Evolutionary conservation across 1,140 invertebrate species (phyloP).

Genomic region (Pemphigus obesinymphae): DNA sequence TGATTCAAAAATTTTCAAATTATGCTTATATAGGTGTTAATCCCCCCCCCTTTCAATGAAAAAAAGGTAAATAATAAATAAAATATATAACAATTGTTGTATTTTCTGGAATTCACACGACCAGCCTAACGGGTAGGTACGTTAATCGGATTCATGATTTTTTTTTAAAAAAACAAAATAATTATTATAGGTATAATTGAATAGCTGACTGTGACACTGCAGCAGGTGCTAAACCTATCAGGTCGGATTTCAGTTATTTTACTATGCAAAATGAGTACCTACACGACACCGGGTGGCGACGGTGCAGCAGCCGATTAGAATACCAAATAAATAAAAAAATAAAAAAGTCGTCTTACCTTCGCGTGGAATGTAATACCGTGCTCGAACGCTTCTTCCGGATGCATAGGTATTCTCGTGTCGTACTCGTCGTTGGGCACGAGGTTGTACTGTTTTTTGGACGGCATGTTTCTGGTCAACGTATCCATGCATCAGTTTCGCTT

Average conservation of each 20-base stretch:
- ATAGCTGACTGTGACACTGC: too few species aligned
- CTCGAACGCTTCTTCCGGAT: constrained; percentile 93
- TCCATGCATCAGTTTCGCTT: constrained; percentile 31
- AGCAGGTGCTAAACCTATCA: too few species aligned
- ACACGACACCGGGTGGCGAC: not conserved
- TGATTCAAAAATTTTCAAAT: too few species aligned
- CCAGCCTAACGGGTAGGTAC: too few species aligned
- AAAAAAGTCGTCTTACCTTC: constrained; percentile 66
- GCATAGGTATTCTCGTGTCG: constrained; percentile 86
- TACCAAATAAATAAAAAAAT: not conserved
- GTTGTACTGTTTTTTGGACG: constrained; percentile 86
- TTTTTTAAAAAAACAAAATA: too few species aligned
- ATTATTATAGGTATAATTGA: too few species aligned
- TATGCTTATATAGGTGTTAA: too few species aligned
- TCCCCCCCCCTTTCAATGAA: too few species aligned
- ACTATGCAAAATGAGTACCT: not conserved
- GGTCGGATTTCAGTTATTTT: not conserved
- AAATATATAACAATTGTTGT: too few species aligned
- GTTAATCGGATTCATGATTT: too few species aligned
- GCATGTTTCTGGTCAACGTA: constrained; percentile 55
- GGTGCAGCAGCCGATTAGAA: not conserved
- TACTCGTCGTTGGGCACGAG: constrained; percentile 91
- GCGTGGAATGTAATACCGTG: constrained; percentile 95
- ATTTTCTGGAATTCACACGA: too few species aligned
- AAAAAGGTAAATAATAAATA: too few species aligned